These are phyloP conservation scores for Leucophora obtusa DNA, from an alignment of 2,888 invertebrate species.

Conservation along the genomic window DNA sequence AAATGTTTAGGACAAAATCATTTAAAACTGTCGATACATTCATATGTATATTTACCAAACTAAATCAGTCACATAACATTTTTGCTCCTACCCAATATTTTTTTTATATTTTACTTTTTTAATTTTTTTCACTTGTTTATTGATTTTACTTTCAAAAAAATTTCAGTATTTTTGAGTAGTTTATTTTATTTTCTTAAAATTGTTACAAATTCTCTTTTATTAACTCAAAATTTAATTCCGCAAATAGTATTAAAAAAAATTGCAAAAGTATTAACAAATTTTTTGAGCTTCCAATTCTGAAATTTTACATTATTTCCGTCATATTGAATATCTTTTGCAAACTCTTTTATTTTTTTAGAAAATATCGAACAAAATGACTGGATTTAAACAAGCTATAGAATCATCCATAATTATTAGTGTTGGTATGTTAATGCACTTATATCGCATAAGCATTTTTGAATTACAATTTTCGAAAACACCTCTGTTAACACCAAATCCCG, in stretches of 20 bases:
- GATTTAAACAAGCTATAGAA: slow-evolving; percentile 61
- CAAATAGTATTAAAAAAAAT: slow-evolving; percentile 1
- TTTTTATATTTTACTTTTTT: too few species aligned
- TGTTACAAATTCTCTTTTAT: not conserved
- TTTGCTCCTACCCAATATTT: too few species aligned
- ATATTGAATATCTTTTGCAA: not conserved
- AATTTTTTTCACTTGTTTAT: not conserved
- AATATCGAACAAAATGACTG: slow-evolving; percentile 55
- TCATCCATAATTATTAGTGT: slow-evolving; percentile 62
- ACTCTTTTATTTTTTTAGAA: not conserved
- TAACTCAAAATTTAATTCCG: not conserved
- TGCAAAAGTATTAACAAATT: too few species aligned
- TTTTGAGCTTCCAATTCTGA: not conserved
- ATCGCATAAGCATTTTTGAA: slow-evolving; percentile 67
- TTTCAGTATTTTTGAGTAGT: not conserved
- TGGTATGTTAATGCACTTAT: slow-evolving; percentile 68
- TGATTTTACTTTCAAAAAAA: slow-evolving; percentile 44
- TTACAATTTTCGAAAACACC: slow-evolving; percentile 67
- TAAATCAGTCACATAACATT: too few species aligned
- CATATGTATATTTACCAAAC: too few species aligned
- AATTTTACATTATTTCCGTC: not conserved
- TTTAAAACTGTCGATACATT: too few species aligned
- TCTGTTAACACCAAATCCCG: slow-evolving; percentile 67
- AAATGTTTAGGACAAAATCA: too few species aligned
- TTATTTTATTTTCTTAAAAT: not conserved